These are phyloP conservation scores for Aphelocoma californica DNA, from an alignment of 2,797 vertebrate species.

Conservation along the genomic window DNA sequence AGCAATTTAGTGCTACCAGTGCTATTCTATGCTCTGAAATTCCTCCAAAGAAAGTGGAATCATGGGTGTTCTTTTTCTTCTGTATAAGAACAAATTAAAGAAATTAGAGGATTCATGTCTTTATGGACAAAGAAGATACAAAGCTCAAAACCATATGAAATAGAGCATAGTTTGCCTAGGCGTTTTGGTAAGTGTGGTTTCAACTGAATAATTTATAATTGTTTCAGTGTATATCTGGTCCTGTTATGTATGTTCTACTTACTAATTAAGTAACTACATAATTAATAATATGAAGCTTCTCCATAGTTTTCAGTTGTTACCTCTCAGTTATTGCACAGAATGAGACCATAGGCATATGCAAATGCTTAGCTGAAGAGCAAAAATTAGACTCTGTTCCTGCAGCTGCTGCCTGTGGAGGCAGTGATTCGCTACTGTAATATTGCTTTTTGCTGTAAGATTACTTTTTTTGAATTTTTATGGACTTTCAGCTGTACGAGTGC, in stretches of 20 bases:
- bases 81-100: not conserved
- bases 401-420: not conserved
- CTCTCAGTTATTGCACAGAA: not conserved
- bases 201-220: not conserved
- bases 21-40: not conserved
- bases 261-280: not conserved
- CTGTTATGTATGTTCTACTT: not conserved
- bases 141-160: not conserved
- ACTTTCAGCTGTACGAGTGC: not conserved
- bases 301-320: not conserved
- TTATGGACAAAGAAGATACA: not conserved
- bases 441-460: not conserved
- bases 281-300: slow-evolving; percentile 3
- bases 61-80: not conserved
- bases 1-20: not conserved
- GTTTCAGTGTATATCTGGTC: not conserved
- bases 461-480: not conserved
- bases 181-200: not conserved
- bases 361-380: not conserved
- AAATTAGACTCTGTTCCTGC: not conserved
- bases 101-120: not conserved
- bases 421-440: not conserved
- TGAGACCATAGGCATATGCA: not conserved
- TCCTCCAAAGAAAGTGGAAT: not conserved
- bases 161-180: not conserved